Conservation (phyloP, 1,140 invertebrate genomes). For the Cardiocondyla obscurior region DNA sequence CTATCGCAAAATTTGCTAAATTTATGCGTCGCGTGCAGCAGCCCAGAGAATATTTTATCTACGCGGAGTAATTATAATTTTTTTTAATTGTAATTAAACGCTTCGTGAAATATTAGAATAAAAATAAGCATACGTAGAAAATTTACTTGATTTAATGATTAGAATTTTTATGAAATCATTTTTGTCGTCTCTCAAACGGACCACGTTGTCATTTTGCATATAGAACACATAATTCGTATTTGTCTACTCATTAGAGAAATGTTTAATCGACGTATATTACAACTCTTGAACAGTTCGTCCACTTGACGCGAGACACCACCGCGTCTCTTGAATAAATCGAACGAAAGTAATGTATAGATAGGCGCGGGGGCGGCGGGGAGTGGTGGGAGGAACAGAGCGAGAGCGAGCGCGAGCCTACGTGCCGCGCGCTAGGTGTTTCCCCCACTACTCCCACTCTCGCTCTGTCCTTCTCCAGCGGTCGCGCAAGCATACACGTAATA, state of each 20-base stretch:
- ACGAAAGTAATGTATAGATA: too few species aligned
- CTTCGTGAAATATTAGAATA: not conserved
- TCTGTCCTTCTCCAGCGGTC: too few species aligned
- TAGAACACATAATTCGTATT: not conserved
- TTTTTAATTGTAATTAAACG: not conserved
- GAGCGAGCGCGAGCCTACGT: too few species aligned
- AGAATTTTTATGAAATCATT: too few species aligned
- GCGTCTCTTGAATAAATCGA: too few species aligned
- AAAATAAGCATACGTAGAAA: not conserved
- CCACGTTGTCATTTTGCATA: not conserved
- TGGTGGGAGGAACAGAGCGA: too few species aligned
- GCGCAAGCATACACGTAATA: too few species aligned
- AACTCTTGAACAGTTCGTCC: too few species aligned
- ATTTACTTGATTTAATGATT: not conserved
- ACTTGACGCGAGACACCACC: too few species aligned
- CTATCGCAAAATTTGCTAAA: not conserved
- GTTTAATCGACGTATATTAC: not conserved
- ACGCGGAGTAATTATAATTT: not conserved
- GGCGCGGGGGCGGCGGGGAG: too few species aligned
- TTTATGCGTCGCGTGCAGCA: not conserved
- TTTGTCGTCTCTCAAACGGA: not conserved
- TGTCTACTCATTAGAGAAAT: conserved; percentile 2
- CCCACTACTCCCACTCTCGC: too few species aligned
- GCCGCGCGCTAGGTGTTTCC: too few species aligned
- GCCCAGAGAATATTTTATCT: not conserved